Evolutionary conservation across 2,797 vertebrate species (phyloP), one percentile per base, ranked within the genome.

Genomic region (Toxotes lorentzi): DNA sequence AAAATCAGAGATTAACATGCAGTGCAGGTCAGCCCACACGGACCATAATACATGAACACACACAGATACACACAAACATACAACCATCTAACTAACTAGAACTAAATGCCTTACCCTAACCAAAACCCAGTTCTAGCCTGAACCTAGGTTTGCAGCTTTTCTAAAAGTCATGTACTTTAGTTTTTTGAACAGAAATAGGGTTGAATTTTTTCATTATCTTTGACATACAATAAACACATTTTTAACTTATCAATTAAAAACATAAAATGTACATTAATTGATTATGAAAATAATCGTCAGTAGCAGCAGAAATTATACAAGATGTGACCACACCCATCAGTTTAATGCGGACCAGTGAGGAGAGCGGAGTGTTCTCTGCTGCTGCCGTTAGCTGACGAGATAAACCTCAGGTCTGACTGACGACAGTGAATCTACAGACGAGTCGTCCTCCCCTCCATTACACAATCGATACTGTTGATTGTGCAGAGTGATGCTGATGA

Each of bases 401-500:
- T 86, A 84, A 76, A 82, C 73, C 86, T 79, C 77, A 76, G 24
- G 47, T 74, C 70, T 61, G 56, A 59, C 76, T 56, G 79, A 32
- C 11, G 45, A 70, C 66, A 57, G 21, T 61, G 67, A 87, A 85
- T 79, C 81, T 70, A 75, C 70, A 86, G 45, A 75, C 0, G 48
- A 67, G 38, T n/a, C 66, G 23, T 32, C 58, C 65, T 54, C 72
- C 70, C 69, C 21, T 35, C 23, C 51, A 57, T 82, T 80, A 74
- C 41, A 76, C 76, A 77, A 72, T 85, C 86, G 73, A 78, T 80
- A 65, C 66, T 75, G 75, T 60, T 66, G 81, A n/a, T n/a, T n/a
- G 81, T 75, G 62, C 11, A 60, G 19, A 62, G 40, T 19, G 2
- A 70, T 11, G 2, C 50, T 50, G 41, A 79, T 50, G 35, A 50